phyloP scores from a whole-genome alignment of 2,113 vertebrate species.

The Mus musculus region DNA sequence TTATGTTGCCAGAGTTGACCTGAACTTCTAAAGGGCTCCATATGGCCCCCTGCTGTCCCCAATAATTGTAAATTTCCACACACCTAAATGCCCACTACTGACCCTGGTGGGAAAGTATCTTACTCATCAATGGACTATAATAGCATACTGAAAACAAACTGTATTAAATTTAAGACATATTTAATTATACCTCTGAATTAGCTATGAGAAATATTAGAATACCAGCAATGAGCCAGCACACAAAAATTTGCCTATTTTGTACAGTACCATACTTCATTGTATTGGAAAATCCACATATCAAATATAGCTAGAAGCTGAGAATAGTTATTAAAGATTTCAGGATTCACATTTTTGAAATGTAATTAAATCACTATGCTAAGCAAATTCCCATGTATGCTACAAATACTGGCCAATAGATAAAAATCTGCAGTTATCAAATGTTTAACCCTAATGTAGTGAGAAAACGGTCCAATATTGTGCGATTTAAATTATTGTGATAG shows the following conservation, averaged over 20 bases:
- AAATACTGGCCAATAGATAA: not conserved
- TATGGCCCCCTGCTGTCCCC: not conserved
- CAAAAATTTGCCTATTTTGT: not conserved
- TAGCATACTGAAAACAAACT: conserved; percentile 1
- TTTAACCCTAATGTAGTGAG: not conserved
- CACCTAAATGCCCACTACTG: not conserved
- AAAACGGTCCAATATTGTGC: not conserved
- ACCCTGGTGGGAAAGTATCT: not conserved
- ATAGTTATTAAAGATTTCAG: not conserved
- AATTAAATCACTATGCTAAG: not conserved
- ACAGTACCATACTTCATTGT: not conserved
- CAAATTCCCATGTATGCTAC: not conserved
- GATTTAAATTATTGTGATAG: not conserved
- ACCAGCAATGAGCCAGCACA: not conserved
- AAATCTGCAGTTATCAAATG: not conserved
- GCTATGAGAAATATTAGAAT: conserved; percentile 31
- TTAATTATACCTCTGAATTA: conserved; percentile 6
- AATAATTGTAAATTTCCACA: not conserved
- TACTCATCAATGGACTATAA: not conserved
- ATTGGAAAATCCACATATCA: conserved; percentile 21
- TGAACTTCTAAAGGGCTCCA: not conserved
- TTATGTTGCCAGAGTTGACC: not conserved
- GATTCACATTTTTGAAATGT: not conserved
- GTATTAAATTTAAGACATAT: conserved; percentile 22
- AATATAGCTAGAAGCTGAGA: conserved; percentile 10